Evolutionary conservation across 2,888 invertebrate genomes (phyloP).

Genomic region (Strigamia transsilvanica): DNA sequence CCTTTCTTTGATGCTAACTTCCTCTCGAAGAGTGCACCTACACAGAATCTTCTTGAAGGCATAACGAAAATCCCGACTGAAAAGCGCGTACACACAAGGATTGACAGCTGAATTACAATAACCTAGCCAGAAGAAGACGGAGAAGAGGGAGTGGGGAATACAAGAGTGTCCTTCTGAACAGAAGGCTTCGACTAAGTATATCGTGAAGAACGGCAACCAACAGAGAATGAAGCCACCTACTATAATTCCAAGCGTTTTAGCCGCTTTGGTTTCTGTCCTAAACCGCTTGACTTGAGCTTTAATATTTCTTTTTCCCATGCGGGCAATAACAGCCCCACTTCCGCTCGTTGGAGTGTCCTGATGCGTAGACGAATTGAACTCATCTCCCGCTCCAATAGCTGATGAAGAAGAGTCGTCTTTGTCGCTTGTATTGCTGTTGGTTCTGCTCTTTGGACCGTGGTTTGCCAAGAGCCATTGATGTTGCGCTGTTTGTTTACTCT

Average conservation of each 20-base stretch:
- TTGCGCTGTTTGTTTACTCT: constrained; percentile 52
- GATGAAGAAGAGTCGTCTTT: constrained; percentile 52
- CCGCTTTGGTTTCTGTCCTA: constrained; percentile 72
- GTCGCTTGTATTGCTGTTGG: constrained; percentile 45
- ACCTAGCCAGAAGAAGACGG: constrained; percentile 94
- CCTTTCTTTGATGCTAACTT: constrained; percentile 55
- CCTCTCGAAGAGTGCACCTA: constrained; percentile 68
- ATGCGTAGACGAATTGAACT: constrained; percentile 27
- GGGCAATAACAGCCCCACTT: constrained; percentile 61
- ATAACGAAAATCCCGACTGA: constrained; percentile 93
- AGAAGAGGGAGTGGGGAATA: constrained; percentile 84
- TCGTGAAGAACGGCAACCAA: constrained; percentile 76
- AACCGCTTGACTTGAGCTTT: constrained; percentile 85
- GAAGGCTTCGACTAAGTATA: constrained; percentile 59
- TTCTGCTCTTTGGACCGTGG: constrained; percentile 44
- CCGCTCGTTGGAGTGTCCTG: constrained; percentile 56
- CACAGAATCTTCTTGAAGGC: constrained; percentile 94
- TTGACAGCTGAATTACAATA: constrained; percentile 97
- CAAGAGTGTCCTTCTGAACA: constrained; percentile 66
- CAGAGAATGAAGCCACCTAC: constrained; percentile 74
- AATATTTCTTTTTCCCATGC: constrained; percentile 88
- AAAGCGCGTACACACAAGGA: constrained; percentile 92
- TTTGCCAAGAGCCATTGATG: constrained; percentile 53
- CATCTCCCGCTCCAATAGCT: constrained; percentile 31
- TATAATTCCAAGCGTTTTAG: constrained; percentile 73